Conservation (phyloP, 2,888 invertebrate species). For the Therioaphis trifolii region DNA sequence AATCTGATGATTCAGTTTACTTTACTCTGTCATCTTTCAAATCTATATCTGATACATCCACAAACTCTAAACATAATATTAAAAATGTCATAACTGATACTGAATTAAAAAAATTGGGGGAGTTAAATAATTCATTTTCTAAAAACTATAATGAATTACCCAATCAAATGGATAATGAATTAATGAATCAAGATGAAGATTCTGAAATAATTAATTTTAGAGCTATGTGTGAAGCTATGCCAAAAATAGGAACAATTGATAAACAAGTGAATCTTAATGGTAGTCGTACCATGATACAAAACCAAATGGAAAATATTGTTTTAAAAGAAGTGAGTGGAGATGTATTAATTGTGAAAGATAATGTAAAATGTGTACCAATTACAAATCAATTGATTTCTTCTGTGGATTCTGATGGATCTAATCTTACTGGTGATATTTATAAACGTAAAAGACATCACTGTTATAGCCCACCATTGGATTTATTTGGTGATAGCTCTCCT, state of each 20-base stretch:
- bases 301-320: neutral
- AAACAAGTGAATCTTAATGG: neutral
- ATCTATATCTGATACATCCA: neutral
- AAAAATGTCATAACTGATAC: neutral
- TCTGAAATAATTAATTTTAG: constrained; percentile 17
- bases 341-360: neutral
- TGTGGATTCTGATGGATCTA: no score
- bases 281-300: neutral
- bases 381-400: neutral
- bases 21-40: neutral
- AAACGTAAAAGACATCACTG: no score
- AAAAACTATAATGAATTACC: neutral
- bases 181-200: neutral
- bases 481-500: constrained; percentile 11
- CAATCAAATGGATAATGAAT: constrained; percentile 1
- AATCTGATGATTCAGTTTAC: neutral
- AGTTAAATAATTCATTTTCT: neutral
- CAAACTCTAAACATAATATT: neutral
- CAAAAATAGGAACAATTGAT: neutral
- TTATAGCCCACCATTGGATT: no score
- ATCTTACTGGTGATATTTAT: no score
- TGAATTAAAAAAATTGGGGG: neutral
- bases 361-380: neutral
- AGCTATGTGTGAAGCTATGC: constrained; percentile 18
- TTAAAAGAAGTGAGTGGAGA: neutral